Base-by-base conservation (phyloP, 1,140 invertebrate genomes). In the Pararge aegeria region DNA sequence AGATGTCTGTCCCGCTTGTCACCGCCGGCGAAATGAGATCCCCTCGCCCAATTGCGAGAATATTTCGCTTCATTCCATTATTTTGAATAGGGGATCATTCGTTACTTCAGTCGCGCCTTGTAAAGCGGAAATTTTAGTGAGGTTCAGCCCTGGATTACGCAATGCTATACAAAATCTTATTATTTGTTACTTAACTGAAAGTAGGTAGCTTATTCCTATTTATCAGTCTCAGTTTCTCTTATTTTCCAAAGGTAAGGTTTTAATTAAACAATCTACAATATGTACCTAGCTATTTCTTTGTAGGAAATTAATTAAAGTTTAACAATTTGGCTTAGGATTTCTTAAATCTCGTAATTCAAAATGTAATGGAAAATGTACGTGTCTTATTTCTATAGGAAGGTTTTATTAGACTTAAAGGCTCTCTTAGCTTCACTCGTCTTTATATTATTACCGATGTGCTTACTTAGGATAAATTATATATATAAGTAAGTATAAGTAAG, bases 41-140 rank as follows among this genome's bases (percentile, higher is more conserved):
- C 61, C 61, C 59, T 67, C 61, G 58, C 59, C 61, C 68, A 67
- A 67, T 70, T 67, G 68, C 59, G 64, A 64, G 61, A 58, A 64
- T 67, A 62, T 70, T 67, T 70, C 61, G 61, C 62, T 58, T 67
- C 60, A 65, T 69, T 66, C 56, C 61, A 67, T 67, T 67, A 70
- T 63, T 70, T 67, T 55, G 50, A 59, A 64, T 57, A 57, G 50
- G 50, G 64, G 62, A 51, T 66, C 60, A 58, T 62, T 66, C 53
- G 58, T 61, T 56, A 61, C 63, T 64, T 61, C 55, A 49, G 42
- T 55, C 59, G 54, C 60, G 52, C 46, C 59, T 61, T 61, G 53
- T 61, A 61, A 61, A 61, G 58, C 52, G 52, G 58, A 61, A 54
- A 61, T 55, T 61, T 61, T 61, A 61, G 58, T 55, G 46, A 61